A percentile compares a stretch with the other conserved stretches of the same genome.
phyloP scores from a whole-genome alignment of 2,888 invertebrate genomes.

The Pachymerium ferrugineum region DNA sequence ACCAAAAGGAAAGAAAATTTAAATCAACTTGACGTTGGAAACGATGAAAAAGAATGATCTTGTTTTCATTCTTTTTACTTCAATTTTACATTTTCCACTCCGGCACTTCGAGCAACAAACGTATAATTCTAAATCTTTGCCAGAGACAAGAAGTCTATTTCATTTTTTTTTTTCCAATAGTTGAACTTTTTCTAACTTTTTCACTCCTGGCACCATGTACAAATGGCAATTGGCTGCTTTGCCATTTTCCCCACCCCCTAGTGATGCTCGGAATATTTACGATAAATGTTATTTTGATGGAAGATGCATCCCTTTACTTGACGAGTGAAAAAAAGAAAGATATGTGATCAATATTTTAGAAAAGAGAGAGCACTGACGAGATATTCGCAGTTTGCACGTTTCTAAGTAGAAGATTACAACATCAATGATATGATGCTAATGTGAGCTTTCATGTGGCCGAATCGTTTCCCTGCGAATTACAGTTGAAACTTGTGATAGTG shows the following conservation, averaged over 20 bases:
- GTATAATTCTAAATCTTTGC: neutral
- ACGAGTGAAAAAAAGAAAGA: neutral
- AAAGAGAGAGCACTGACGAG: too few relatives aligned
- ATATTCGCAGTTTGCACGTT: too few relatives aligned
- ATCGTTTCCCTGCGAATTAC: neutral
- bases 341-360: neutral
- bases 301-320: neutral
- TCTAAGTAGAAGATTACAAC: neutral
- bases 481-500: neutral
- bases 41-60: neutral
- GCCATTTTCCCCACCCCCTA: too few relatives aligned
- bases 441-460: neutral
- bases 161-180: neutral
- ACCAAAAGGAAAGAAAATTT: neutral
- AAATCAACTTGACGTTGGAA: neutral
- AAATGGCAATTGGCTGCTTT: too few relatives aligned
- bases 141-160: neutral
- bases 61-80: neutral
- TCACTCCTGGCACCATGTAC: neutral
- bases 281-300: conserved; percentile 6
- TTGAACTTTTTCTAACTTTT: neutral
- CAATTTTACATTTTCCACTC: neutral
- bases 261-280: neutral
- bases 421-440: neutral
- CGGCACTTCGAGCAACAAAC: neutral